phyloP scores from a whole-genome alignment of 1,140 invertebrate species.

The Gyrodactylus salaris region DNA sequence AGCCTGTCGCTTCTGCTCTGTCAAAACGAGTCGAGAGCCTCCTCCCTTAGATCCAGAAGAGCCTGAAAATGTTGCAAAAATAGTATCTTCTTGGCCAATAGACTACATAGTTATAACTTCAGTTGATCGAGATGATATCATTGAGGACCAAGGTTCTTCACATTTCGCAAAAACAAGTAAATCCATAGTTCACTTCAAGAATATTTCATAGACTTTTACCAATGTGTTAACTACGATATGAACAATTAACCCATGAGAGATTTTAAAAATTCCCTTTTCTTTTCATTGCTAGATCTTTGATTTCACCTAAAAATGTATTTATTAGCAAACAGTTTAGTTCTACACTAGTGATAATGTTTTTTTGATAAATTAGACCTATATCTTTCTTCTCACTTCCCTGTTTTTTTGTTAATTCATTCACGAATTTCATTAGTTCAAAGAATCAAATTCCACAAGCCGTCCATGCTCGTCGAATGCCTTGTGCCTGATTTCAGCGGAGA shows the following conservation, averaged over 20 bases:
- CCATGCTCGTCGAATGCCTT: constrained; percentile 70
- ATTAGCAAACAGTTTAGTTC: too few relatives aligned
- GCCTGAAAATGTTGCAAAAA: constrained; percentile 58
- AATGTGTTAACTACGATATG: too few relatives aligned
- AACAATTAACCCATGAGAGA: too few relatives aligned
- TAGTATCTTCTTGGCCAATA: constrained; percentile 64
- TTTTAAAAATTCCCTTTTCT: too few relatives aligned
- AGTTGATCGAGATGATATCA: constrained; percentile 79
- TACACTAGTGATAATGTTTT: too few relatives aligned
- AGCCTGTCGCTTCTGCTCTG: constrained; percentile 74
- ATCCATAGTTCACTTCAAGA: too few relatives aligned
- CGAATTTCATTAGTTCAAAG: not conserved
- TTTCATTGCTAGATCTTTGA: too few relatives aligned
- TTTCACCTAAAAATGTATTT: too few relatives aligned
- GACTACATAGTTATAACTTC: constrained; percentile 91
- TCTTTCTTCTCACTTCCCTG: not conserved
- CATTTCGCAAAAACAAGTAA: constrained; percentile 62
- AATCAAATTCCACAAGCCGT: constrained; percentile 29
- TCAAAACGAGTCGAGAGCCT: constrained; percentile 69
- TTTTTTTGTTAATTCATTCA: not conserved
- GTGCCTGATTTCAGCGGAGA: constrained; percentile 78
- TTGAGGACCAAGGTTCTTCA: constrained; percentile 49
- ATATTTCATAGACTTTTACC: too few relatives aligned
- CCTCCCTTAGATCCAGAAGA: constrained; percentile 57
- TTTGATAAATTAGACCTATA: constrained; percentile 5